Evolutionary conservation across 2,113 vertebrate genomes (phyloP).

Genomic region (Carettochelys insculpta): DNA sequence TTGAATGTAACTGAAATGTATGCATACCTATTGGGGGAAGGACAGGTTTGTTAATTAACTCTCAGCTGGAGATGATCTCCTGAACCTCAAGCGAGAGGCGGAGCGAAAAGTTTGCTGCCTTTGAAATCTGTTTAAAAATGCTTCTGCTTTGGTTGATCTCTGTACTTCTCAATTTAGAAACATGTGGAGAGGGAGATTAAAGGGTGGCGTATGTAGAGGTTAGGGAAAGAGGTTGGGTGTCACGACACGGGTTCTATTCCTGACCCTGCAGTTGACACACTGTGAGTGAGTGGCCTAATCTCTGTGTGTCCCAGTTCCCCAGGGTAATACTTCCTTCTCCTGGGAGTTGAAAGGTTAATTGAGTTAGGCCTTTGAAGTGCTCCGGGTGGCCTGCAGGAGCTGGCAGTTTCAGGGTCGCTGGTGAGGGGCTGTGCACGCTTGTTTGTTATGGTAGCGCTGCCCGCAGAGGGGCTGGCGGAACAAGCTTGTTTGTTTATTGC

Average conservation of each 20-base stretch:
- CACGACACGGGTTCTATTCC: neutral
- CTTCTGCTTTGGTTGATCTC: neutral
- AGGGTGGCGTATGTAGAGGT: neutral
- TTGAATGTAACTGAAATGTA: neutral
- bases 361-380: neutral
- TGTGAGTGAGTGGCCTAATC: neutral
- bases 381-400: rapidly evolving
- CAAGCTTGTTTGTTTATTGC: neutral
- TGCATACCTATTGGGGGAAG: neutral
- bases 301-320: neutral
- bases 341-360: neutral
- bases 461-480: no score
- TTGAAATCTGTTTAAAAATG: neutral
- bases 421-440: neutral
- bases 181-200: conserved; percentile 49
- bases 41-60: neutral
- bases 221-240: conserved; percentile 38
- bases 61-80: neutral
- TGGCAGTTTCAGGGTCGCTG: neutral
- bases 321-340: rapidly evolving
- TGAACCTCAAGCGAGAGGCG: rapidly evolving
- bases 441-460: neutral
- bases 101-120: neutral
- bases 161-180: conserved; percentile 52
- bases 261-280: neutral